Conservation (phyloP, 2,888 invertebrate species). For the Troides helena region DNA sequence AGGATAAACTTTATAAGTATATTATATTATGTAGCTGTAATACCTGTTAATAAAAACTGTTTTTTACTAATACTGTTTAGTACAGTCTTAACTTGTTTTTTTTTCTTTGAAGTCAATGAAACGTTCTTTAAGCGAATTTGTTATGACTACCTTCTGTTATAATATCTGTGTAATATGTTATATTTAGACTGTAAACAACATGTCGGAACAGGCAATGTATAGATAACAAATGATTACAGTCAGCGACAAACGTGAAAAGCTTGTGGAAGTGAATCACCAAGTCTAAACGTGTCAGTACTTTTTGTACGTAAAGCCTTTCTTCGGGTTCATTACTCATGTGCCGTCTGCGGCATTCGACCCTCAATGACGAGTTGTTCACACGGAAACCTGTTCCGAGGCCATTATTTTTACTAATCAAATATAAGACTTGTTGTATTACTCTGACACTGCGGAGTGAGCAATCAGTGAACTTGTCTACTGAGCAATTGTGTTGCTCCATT, state of each 20-base stretch:
- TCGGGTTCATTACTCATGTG: slow-evolving; percentile 25
- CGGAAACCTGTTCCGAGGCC: slow-evolving; percentile 26
- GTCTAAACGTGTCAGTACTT: slow-evolving; percentile 21
- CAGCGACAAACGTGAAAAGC: slow-evolving; percentile 6
- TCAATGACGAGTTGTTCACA: slow-evolving; percentile 28
- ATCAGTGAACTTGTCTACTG: slow-evolving; percentile 16
- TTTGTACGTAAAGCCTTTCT: slow-evolving; percentile 23
- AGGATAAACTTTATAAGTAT: too few relatives aligned
- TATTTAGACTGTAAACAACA: too few relatives aligned
- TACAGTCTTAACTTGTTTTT: not conserved
- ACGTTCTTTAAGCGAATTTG: not conserved
- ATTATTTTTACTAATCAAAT: slow-evolving; percentile 30
- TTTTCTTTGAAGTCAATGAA: not conserved
- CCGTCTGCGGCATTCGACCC: slow-evolving; percentile 24
- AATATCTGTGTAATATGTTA: too few relatives aligned
- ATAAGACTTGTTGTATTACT: slow-evolving; percentile 8
- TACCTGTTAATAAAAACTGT: too few relatives aligned
- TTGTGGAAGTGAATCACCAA: slow-evolving; percentile 21
- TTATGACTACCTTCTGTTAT: too few relatives aligned
- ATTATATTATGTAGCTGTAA: too few relatives aligned
- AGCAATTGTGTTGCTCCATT: not conserved
- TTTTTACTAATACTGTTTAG: too few relatives aligned
- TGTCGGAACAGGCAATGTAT: slow-evolving; percentile 12
- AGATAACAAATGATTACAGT: not conserved
- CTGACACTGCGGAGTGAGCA: slow-evolving; percentile 16